Conservation (phyloP, 2,888 invertebrate genomes). For the Dermolepida albohirtum region DNA sequence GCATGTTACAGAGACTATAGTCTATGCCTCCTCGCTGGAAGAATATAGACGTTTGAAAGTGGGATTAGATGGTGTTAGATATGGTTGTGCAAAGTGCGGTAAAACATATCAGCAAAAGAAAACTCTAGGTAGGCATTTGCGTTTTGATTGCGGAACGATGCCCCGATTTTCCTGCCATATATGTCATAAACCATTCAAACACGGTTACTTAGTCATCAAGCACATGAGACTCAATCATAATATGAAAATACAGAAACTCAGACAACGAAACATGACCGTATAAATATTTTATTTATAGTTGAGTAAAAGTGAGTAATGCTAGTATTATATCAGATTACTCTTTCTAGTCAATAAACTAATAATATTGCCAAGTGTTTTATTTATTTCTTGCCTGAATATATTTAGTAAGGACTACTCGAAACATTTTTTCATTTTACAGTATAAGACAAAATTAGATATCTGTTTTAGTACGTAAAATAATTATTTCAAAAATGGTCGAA, state of each 20-base stretch:
- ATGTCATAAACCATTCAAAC: constrained; percentile 49
- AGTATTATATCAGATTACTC: neutral
- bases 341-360: too few species aligned
- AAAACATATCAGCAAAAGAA: constrained; percentile 63
- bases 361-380: too few species aligned
- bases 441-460: too few species aligned
- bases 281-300: neutral
- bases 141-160: constrained; percentile 66
- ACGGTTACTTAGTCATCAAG: constrained; percentile 44
- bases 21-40: constrained; percentile 60
- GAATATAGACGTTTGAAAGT: constrained; percentile 61
- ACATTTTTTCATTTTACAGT: too few species aligned
- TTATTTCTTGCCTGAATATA: too few species aligned
- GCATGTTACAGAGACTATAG: constrained; percentile 50
- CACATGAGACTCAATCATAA: constrained; percentile 47
- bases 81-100: constrained; percentile 61
- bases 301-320: neutral
- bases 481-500: too few species aligned
- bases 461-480: too few species aligned
- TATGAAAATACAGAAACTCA: constrained; percentile 44
- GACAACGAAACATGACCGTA: constrained; percentile 32
- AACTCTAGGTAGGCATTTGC: constrained; percentile 63
- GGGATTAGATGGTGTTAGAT: constrained; percentile 57
- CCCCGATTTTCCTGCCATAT: constrained; percentile 61
- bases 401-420: too few species aligned